A percentile compares a stretch with the other conserved stretches of the same genome.
Evolutionary conservation across 23 tunicate genomes (phyloP).

Genomic region (Halocynthia roretzi): DNA sequence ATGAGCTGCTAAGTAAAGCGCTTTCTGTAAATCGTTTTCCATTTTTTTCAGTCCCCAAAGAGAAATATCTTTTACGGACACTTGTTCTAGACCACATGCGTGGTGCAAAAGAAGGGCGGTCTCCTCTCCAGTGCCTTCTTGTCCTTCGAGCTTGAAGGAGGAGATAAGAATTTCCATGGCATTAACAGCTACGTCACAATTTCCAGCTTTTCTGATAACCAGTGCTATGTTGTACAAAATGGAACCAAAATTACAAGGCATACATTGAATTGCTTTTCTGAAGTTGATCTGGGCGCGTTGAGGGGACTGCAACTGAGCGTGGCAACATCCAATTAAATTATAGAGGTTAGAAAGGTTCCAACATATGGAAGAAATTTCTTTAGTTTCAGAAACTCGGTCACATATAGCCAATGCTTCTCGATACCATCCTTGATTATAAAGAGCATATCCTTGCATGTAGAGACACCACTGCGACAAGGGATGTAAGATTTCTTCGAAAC

Average conservation of each 20-base stretch:
- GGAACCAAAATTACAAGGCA: neutral
- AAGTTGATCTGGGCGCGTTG: conserved; percentile 15
- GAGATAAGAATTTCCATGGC: conserved; percentile 8
- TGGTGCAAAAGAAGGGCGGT: neutral
- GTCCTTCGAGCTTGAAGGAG: neutral
- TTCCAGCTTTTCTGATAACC: neutral
- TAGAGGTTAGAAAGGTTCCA: neutral
- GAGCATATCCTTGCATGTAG: neutral
- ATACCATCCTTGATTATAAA: neutral
- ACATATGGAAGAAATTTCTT: neutral
- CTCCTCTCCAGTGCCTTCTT: neutral
- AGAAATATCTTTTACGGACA: neutral
- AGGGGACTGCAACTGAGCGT: neutral
- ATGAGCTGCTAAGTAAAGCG: neutral
- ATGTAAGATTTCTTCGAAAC: neutral
- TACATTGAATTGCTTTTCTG: conserved; percentile 25
- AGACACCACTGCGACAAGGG: neutral
- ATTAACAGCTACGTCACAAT: conserved; percentile 6
- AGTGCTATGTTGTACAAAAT: neutral
- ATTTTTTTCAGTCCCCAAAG: neutral
- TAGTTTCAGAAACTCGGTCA: neutral
- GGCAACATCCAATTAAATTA: conserved; percentile 27
- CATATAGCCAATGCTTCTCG: neutral
- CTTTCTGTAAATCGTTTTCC: neutral
- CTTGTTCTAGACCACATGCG: neutral